A percentile compares a stretch with the other conserved stretches of the same genome.
Evolutionary conservation across 2,113 vertebrate genomes (phyloP).

Genomic region (Equus quagga): DNA sequence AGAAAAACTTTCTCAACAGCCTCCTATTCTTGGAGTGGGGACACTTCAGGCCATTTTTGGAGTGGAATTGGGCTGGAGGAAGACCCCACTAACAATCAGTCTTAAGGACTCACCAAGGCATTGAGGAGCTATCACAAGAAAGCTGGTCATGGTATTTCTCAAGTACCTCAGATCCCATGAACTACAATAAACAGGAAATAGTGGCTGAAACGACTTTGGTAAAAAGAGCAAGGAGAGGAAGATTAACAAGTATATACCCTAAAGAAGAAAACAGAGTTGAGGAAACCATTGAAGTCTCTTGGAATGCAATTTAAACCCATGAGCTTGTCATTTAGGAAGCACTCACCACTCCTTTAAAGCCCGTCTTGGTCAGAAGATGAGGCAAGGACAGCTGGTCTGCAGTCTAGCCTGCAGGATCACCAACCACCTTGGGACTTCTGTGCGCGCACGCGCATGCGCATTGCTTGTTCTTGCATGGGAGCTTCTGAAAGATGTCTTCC

Average conservation of each 20-base stretch:
- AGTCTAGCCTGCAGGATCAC: neutral
- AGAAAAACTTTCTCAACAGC: neutral
- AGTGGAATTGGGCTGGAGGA: neutral
- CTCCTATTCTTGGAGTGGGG: neutral
- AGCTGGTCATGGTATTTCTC: neutral
- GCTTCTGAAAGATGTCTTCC: neutral
- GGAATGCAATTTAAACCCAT: neutral
- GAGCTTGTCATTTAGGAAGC: neutral
- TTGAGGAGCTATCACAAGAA: neutral
- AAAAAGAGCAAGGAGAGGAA: neutral
- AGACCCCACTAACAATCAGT: neutral
- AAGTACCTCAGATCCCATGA: neutral
- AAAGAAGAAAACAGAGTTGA: neutral
- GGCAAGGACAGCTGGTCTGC: neutral
- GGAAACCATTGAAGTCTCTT: neutral
- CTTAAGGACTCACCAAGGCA: neutral
- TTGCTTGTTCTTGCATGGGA: neutral
- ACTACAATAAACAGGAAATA: neutral
- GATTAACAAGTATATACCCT: neutral
- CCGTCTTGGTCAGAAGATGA: neutral
- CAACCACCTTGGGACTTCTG: neutral
- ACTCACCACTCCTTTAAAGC: neutral
- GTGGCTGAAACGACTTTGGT: neutral
- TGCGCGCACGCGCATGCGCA: rapidly evolving
- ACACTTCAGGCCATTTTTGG: neutral